Percentiles rank a stretch among this genome's conserved stretches.
These are phyloP conservation scores for Oconnorella tubifera DNA, from an alignment of 2,888 invertebrate genomes.

Conservation along the genomic window DNA sequence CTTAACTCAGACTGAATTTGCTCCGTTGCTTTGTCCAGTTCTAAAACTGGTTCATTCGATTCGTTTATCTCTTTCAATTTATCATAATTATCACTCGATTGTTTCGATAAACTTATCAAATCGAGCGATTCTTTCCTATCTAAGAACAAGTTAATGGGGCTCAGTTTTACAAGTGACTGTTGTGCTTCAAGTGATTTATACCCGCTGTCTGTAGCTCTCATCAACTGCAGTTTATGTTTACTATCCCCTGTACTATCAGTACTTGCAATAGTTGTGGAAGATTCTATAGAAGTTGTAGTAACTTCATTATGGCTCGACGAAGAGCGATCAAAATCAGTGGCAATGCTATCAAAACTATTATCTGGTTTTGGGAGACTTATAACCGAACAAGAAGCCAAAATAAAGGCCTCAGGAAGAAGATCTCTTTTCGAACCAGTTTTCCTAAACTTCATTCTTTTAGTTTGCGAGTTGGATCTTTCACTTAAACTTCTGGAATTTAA, in stretches of 20 bases:
- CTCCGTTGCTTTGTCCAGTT: neutral
- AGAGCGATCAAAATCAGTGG: slow-evolving; percentile 58
- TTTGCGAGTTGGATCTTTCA: neutral
- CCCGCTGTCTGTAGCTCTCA: slow-evolving; percentile 33
- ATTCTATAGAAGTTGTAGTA: slow-evolving; percentile 58
- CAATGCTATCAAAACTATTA: slow-evolving; percentile 59
- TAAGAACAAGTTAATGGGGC: neutral
- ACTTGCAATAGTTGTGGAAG: slow-evolving; percentile 55
- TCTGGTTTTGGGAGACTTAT: slow-evolving; percentile 34
- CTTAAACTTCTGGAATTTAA: no score
- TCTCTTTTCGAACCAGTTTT: slow-evolving; percentile 8
- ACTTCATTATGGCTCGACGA: slow-evolving; percentile 58
- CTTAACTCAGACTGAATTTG: neutral
- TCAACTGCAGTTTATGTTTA: slow-evolving; percentile 53
- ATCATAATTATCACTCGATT: neutral
- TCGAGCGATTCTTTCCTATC: no score
- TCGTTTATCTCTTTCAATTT: neutral
- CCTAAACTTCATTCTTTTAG: slow-evolving; percentile 5
- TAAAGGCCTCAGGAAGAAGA: neutral
- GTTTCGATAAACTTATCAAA: neutral
- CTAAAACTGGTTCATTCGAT: neutral
- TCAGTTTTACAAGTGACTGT: slow-evolving; percentile 13
- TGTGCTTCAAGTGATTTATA: slow-evolving; percentile 58
- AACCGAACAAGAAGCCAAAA: neutral
- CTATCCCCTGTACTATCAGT: slow-evolving; percentile 56